Evolutionary conservation across 2,888 invertebrate species (phyloP).

Genomic region (Metacarcinus magister): DNA sequence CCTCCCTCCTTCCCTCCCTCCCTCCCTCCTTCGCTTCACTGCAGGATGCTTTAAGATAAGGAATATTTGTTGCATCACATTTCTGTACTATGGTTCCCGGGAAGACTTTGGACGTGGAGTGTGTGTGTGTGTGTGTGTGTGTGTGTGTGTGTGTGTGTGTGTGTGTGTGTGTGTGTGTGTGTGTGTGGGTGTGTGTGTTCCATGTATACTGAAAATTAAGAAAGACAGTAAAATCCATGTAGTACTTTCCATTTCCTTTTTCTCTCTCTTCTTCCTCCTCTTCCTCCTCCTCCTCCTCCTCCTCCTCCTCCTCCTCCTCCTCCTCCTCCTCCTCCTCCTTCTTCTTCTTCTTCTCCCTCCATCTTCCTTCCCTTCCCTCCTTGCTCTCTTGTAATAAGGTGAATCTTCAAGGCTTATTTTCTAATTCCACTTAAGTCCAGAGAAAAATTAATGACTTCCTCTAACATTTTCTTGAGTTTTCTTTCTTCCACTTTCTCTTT

Average conservation of each 20-base stretch:
- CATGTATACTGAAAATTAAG: background rate
- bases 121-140: background rate
- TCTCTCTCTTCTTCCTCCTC: background rate
- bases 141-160: background rate
- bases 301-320: background rate
- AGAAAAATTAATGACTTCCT: background rate
- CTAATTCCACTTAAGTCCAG: background rate
- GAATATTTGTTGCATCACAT: background rate
- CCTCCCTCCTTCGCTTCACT: background rate
- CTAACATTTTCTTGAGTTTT: background rate
- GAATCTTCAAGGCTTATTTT: constrained; percentile 3
- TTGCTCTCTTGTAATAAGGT: constrained; percentile 16
- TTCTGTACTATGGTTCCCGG: background rate
- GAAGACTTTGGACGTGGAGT: background rate
- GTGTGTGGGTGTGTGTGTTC: too few relatives aligned
- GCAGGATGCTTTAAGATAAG: constrained; percentile 26
- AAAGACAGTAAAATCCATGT: background rate
- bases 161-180: background rate
- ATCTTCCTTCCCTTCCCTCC: background rate
- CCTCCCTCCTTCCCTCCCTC: background rate
- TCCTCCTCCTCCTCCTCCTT: background rate
- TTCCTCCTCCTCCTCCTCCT: background rate
- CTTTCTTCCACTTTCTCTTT: background rate
- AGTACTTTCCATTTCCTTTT: background rate
- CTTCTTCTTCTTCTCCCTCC: background rate